Evolutionary conservation across 2,113 vertebrate genomes (phyloP).

Genomic region (Rana temporaria): DNA sequence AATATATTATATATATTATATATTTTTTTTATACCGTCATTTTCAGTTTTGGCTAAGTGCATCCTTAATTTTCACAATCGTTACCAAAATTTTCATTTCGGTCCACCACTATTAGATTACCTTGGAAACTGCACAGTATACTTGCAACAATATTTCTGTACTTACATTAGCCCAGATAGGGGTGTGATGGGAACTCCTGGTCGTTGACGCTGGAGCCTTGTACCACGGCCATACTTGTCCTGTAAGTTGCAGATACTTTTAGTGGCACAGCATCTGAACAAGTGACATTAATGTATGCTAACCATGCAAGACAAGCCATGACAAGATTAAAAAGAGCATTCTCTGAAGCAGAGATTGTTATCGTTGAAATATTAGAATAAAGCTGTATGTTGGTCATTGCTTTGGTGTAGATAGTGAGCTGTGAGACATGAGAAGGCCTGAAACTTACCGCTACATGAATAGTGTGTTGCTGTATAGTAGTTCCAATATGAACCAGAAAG

Average conservation of each 20-base stretch:
- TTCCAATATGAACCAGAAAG: conserved; percentile 83
- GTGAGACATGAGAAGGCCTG: neutral
- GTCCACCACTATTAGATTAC: too few species aligned
- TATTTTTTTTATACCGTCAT: too few species aligned
- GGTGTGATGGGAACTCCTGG: conserved; percentile 89
- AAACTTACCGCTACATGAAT: conserved; percentile 99
- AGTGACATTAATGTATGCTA: neutral
- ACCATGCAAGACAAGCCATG: neutral
- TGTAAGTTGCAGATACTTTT: conserved; percentile 61
- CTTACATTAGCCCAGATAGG: conserved; percentile 94
- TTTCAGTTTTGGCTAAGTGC: too few species aligned
- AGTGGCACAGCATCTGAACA: neutral
- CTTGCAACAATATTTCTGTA: conserved; percentile 53
- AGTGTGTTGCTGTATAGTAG: conserved; percentile 96
- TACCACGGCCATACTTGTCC: conserved; percentile 97
- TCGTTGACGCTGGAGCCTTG: conserved; percentile 91
- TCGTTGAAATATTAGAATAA: neutral
- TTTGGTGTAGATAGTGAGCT: neutral
- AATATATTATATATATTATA: too few species aligned
- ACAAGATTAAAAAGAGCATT: neutral
- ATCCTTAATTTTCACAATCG: too few species aligned
- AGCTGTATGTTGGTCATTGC: neutral
- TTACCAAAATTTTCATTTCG: too few species aligned
- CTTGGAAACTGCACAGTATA: too few species aligned
- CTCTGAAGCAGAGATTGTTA: neutral